Conservation (phyloP, 2,888 invertebrate genomes). For the Catocala sponsa region DNA sequence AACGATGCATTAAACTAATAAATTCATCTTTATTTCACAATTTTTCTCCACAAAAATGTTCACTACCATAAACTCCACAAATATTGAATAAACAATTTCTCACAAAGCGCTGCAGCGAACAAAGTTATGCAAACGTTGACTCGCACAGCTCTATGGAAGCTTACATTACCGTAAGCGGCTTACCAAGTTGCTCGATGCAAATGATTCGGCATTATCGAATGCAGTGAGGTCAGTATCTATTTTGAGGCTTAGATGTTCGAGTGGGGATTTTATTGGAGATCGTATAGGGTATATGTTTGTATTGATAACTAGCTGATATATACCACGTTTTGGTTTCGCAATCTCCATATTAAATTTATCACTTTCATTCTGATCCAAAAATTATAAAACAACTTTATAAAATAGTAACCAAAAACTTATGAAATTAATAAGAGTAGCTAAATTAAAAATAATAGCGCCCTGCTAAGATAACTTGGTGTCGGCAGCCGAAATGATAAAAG, state of each 20-base stretch:
- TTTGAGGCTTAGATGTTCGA: not conserved
- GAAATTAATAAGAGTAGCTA: too few species aligned
- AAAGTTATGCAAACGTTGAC: conserved; percentile 64
- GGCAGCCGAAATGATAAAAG: too few species aligned
- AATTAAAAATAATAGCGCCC: too few species aligned
- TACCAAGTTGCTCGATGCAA: conserved; percentile 58
- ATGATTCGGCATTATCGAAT: conserved; percentile 53
- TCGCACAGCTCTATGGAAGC: conserved; percentile 49
- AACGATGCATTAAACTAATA: not conserved
- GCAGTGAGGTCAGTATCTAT: conserved; percentile 18
- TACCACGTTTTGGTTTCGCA: not conserved
- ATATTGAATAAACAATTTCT: conserved; percentile 47
- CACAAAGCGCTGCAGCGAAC: conserved; percentile 40
- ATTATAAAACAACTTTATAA: too few species aligned
- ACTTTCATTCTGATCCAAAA: too few species aligned
- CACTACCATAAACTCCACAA: conserved; percentile 19
- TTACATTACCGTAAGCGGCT: conserved; percentile 67
- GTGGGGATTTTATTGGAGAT: not conserved
- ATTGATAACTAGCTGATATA: too few species aligned
- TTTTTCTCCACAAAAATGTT: conserved; percentile 1
- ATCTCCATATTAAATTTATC: too few species aligned
- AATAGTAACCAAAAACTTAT: too few species aligned
- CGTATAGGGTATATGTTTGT: not conserved
- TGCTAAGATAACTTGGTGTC: too few species aligned
- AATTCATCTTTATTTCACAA: not conserved